Conservation (phyloP, 2,797 vertebrate species). For the Anabas testudineus region DNA sequence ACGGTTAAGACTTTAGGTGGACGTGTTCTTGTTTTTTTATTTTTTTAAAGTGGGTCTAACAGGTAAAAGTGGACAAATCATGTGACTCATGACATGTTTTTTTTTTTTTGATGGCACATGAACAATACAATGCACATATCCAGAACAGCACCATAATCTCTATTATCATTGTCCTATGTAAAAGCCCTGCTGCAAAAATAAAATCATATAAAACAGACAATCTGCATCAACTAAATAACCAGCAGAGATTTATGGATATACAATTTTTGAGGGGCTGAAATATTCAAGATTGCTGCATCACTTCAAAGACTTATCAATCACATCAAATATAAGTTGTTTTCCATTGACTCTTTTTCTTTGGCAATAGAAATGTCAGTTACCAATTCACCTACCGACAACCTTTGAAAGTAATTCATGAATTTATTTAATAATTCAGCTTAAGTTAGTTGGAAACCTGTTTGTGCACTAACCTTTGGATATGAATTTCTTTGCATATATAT, state of each 20-base stretch:
- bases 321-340: no score
- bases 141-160: background rate
- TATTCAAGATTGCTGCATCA: background rate
- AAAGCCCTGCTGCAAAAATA: background rate
- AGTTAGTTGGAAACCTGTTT: background rate
- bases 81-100: background rate
- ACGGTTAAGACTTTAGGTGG: constrained; percentile 33
- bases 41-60: constrained; percentile 33
- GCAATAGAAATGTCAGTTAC: background rate
- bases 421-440: background rate
- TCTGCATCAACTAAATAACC: background rate
- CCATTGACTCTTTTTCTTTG: constrained; percentile 5
- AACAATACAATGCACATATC: background rate
- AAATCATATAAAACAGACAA: constrained; percentile 1
- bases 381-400: background rate
- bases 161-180: background rate
- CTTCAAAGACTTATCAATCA: no score
- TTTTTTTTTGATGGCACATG: background rate
- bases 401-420: constrained; percentile 11
- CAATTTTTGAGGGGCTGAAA: background rate
- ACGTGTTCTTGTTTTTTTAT: constrained; percentile 23
- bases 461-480: constrained; percentile 1
- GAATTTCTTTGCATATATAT: constrained; percentile 10
- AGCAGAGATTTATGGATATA: constrained; percentile 1
- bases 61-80: constrained; percentile 10